phyloP scores from a whole-genome alignment of 2,113 vertebrate genomes.

The Larimichthys crocea region DNA sequence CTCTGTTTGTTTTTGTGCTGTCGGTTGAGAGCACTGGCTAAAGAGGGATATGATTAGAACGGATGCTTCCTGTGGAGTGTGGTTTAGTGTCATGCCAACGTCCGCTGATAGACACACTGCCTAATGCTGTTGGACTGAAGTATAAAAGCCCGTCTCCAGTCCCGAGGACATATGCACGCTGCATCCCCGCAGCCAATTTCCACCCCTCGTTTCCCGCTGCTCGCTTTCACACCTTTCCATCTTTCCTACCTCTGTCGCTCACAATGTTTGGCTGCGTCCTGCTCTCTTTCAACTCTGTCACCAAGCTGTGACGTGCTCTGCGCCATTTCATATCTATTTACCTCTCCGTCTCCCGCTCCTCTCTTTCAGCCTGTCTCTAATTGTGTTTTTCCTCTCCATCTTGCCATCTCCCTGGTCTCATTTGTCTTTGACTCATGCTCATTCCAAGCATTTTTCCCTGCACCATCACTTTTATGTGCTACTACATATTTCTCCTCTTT shows the following conservation, averaged over 20 bases:
- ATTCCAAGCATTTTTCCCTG: conserved; percentile 39
- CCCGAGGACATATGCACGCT: conserved; percentile 37
- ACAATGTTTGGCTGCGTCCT: conserved; percentile 53
- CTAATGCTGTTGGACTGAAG: conserved; percentile 74
- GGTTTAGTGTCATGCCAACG: conserved; percentile 62
- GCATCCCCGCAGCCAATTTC: conserved; percentile 62
- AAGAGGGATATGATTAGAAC: conserved; percentile 68
- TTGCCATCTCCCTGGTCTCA: conserved; percentile 30
- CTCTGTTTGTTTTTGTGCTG: conserved; percentile 41
- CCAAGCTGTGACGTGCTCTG: conserved; percentile 46
- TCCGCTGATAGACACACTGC: conserved; percentile 71
- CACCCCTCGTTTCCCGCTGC: conserved; percentile 46
- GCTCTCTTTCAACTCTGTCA: conserved; percentile 58
- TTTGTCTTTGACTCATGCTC: conserved; percentile 34
- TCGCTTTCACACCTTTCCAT: conserved; percentile 55
- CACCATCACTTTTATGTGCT: conserved; percentile 40
- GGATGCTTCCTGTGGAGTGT: conserved; percentile 66
- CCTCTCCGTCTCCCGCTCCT: conserved; percentile 36
- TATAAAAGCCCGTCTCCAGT: conserved; percentile 65
- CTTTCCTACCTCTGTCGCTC: conserved; percentile 57
- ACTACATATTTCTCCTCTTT: conserved; percentile 43
- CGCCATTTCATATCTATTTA: conserved; percentile 60
- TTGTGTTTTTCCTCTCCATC: conserved; percentile 57
- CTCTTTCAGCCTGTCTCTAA: conserved; percentile 53
- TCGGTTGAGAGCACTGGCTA: conserved; percentile 24